Percentiles rank a stretch among this genome's conserved stretches.
Conservation (phyloP, 2,888 invertebrate species). For the Trachelus tabidus region DNA sequence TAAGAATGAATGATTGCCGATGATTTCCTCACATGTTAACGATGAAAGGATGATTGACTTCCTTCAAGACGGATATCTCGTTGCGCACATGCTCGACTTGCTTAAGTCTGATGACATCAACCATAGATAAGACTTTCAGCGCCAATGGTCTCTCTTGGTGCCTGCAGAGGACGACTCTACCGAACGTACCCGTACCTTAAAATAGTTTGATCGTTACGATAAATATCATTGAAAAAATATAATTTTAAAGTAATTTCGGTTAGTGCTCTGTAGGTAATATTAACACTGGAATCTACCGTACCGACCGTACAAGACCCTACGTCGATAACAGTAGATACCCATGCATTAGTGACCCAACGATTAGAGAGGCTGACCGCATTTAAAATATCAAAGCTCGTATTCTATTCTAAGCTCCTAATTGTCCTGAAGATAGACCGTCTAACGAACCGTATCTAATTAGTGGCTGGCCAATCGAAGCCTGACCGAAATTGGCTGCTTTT, state of each 20-base stretch:
- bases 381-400: too few species aligned
- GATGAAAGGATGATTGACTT: conserved; percentile 95
- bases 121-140: conserved; percentile 93
- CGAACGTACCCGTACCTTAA: conserved; percentile 95
- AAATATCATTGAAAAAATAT: too few species aligned
- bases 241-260: too few species aligned
- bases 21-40: conserved; percentile 83
- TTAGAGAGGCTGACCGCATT: too few species aligned
- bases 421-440: neutral
- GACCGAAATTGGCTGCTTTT: neutral
- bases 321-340: too few species aligned
- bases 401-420: too few species aligned
- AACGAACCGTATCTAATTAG: neutral
- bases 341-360: too few species aligned
- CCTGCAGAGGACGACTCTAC: conserved; percentile 90
- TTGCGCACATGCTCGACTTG: conserved; percentile 98
- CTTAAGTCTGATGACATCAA: conserved; percentile 92
- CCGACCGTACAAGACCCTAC: too few species aligned
- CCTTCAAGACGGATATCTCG: conserved; percentile 92
- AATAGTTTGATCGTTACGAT: conserved; percentile 21
- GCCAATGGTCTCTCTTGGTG: conserved; percentile 80
- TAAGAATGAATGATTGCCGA: too few species aligned
- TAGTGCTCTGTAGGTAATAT: too few species aligned
- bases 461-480: neutral
- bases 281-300: too few species aligned